Evolutionary conservation across 2,888 invertebrate species (phyloP).

Genomic region (Eupsilia transversa): DNA sequence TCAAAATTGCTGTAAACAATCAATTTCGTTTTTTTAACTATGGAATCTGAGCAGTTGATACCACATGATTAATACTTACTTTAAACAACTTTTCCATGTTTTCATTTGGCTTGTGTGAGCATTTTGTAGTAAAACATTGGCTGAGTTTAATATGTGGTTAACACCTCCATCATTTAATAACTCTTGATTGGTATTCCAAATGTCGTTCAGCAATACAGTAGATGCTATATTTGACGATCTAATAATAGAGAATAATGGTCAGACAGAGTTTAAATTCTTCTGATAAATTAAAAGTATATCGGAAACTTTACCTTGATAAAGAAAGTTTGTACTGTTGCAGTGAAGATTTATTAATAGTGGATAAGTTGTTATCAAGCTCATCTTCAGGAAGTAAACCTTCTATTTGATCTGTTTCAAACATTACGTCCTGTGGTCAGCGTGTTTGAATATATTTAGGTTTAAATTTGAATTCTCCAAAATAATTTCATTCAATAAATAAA

Average conservation of each 20-base stretch:
- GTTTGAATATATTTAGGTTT: neutral
- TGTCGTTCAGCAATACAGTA: conserved; percentile 73
- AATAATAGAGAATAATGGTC: neutral
- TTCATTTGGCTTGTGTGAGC: conserved; percentile 69
- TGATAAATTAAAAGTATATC: neutral
- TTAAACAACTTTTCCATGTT: conserved; percentile 78
- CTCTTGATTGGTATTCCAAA: conserved; percentile 74
- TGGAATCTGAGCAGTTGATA: neutral
- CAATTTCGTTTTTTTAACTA: neutral
- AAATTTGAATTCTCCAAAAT: neutral
- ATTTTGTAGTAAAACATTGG: conserved; percentile 70
- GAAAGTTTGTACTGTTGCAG: conserved; percentile 74
- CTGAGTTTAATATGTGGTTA: conserved; percentile 70
- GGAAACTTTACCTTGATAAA: conserved; percentile 68
- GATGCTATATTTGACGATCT: conserved; percentile 80
- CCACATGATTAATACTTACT: conserved; percentile 68
- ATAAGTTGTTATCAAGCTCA: conserved; percentile 63
- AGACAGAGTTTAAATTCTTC: neutral
- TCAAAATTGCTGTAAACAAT: conserved; percentile 78
- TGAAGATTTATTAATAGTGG: conserved; percentile 67
- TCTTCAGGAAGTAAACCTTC: conserved; percentile 68
- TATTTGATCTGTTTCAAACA: conserved; percentile 61
- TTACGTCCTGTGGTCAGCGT: conserved; percentile 3
- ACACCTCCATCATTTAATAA: conserved; percentile 66
- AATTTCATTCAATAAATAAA: too few relatives aligned